These are phyloP conservation scores for Pangasius sanitwongsei DNA, from an alignment of 2,797 vertebrate species.

Conservation along the genomic window DNA sequence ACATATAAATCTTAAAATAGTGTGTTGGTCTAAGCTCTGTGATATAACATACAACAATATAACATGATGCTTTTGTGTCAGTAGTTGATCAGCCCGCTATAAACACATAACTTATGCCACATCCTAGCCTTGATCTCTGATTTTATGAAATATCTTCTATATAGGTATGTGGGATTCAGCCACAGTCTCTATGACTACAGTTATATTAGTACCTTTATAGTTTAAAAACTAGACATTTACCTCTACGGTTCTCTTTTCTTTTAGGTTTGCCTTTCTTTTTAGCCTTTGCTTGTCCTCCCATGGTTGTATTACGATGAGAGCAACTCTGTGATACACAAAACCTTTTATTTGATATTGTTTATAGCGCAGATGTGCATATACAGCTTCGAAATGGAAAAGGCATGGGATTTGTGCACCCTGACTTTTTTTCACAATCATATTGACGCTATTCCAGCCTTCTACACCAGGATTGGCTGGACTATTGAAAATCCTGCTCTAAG, in stretches of 20 bases:
- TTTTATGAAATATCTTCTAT: neutral
- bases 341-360: neutral
- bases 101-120: neutral
- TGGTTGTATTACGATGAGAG: constrained; percentile 39
- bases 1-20: neutral
- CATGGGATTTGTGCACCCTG: neutral
- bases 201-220: neutral
- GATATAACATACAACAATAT: neutral
- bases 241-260: constrained; percentile 70
- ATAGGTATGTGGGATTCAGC: neutral
- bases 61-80: neutral
- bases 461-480: neutral
- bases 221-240: constrained; percentile 56
- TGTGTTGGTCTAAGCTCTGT: neutral
- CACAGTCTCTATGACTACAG: neutral
- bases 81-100: neutral
- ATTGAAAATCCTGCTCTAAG: neutral
- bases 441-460: too few species aligned
- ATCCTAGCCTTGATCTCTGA: neutral
- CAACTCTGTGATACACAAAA: neutral
- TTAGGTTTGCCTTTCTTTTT: constrained; percentile 79
- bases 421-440: constrained; percentile 2
- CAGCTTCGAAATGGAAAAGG: neutral
- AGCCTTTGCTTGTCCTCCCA: constrained; percentile 80
- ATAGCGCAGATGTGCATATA: neutral